phyloP scores from a whole-genome alignment of 2,113 vertebrate genomes.

The Oxyruncus cristatus region DNA sequence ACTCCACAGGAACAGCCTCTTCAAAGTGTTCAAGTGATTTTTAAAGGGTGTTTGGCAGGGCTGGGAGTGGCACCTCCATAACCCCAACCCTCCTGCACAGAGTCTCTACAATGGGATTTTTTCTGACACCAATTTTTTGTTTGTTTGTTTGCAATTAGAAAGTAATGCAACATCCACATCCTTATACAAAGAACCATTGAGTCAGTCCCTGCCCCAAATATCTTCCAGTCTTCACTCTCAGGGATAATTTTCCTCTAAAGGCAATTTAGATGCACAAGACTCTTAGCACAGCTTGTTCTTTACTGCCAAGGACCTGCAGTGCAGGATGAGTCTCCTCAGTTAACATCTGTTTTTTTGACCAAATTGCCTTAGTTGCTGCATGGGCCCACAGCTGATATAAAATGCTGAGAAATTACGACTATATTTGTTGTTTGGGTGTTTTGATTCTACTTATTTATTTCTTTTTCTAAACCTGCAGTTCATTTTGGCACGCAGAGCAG shows the following conservation, averaged over 20 bases:
- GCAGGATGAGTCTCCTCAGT: constrained; percentile 30
- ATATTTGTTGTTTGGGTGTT: constrained; percentile 13
- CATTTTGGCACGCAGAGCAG: not conserved
- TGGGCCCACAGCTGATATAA: constrained; percentile 46
- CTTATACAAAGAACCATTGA: not conserved
- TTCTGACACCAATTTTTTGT: not conserved
- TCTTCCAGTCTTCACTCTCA: not conserved
- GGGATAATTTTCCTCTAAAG: constrained; percentile 11
- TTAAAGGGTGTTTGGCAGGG: not conserved
- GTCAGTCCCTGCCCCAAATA: not conserved
- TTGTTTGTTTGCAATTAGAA: not conserved
- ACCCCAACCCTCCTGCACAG: not conserved
- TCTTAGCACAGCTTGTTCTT: not conserved
- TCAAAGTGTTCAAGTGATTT: not conserved
- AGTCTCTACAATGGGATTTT: not conserved
- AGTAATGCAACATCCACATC: not conserved
- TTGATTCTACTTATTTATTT: not conserved
- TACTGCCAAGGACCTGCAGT: constrained; percentile 42
- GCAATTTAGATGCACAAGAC: not conserved
- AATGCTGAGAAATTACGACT: constrained; percentile 32
- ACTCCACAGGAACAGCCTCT: not conserved
- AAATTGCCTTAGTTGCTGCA: constrained; percentile 39
- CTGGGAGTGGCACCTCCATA: not conserved
- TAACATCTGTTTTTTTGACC: constrained; percentile 59
- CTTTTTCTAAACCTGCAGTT: not conserved